Evolutionary conservation across 2,888 invertebrate species (phyloP).

Genomic region (Napeogenes sylphis): DNA sequence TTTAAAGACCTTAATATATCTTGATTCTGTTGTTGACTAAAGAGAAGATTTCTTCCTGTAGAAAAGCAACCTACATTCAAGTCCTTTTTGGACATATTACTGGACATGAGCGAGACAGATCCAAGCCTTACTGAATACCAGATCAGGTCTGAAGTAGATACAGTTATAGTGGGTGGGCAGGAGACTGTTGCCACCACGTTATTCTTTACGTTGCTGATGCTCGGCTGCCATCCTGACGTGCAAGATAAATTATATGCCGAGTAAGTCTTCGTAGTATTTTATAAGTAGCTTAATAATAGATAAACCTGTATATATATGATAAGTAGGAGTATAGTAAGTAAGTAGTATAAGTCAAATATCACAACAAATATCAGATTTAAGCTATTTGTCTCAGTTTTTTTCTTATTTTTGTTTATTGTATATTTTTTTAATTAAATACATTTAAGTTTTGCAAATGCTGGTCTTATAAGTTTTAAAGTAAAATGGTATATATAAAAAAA

Average conservation of each 20-base stretch:
- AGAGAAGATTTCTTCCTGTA: background rate
- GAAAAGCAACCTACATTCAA: slow-evolving; percentile 43
- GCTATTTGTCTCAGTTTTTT: too few relatives aligned
- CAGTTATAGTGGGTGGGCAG: slow-evolving; percentile 77
- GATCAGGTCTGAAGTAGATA: slow-evolving; percentile 75
- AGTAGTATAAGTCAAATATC: too few relatives aligned
- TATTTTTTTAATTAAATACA: too few relatives aligned
- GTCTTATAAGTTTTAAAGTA: too few relatives aligned
- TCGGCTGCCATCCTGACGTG: slow-evolving; percentile 54
- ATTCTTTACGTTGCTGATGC: slow-evolving; percentile 53
- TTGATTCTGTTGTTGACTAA: background rate
- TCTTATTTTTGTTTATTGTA: too few relatives aligned
- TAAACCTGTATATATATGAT: too few relatives aligned
- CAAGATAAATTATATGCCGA: slow-evolving; percentile 57
- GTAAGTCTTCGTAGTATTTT: slow-evolving; percentile 36
- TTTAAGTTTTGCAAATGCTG: too few relatives aligned
- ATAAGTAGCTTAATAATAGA: too few relatives aligned
- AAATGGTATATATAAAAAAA: too few relatives aligned
- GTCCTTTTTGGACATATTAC: slow-evolving; percentile 72
- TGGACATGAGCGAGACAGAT: slow-evolving; percentile 65
- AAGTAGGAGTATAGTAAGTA: too few relatives aligned
- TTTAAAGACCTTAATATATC: background rate
- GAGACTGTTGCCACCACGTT: slow-evolving; percentile 66
- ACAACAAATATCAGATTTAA: too few relatives aligned
- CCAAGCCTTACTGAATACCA: slow-evolving; percentile 66